phyloP scores from a whole-genome alignment of 2,888 invertebrate genomes.

The Drosophila rubida region DNA sequence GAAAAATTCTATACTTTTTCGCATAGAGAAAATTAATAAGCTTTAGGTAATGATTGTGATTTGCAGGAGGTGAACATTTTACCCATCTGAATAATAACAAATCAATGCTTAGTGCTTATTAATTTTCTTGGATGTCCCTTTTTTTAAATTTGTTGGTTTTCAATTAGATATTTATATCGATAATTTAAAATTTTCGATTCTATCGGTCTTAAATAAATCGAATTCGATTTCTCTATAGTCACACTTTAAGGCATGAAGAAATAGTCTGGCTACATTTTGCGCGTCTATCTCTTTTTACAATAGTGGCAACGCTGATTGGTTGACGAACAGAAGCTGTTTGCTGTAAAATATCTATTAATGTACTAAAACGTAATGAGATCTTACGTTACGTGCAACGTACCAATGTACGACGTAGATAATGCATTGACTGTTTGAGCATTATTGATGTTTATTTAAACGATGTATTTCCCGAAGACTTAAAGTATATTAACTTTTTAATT shows the following conservation, averaged over 20 bases:
- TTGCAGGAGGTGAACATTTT: too few species aligned
- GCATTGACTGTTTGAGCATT: background rate
- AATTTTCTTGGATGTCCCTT: too few species aligned
- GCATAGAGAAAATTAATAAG: too few species aligned
- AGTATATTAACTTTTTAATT: too few species aligned
- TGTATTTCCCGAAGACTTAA: background rate
- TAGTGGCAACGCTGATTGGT: background rate
- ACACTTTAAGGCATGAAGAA: conserved; percentile 4
- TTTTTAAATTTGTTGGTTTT: too few species aligned
- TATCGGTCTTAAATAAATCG: background rate
- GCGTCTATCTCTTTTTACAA: background rate
- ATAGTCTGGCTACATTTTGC: conserved; percentile 13
- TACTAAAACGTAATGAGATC: conserved; percentile 32
- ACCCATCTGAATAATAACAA: too few species aligned
- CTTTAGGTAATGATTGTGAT: too few species aligned
- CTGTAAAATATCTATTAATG: conserved; percentile 10
- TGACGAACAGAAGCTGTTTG: conserved; percentile 7
- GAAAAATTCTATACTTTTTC: too few species aligned
- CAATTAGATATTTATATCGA: too few species aligned
- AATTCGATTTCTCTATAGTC: background rate
- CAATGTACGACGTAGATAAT: background rate
- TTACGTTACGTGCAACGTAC: conserved; percentile 26
- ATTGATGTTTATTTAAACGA: background rate
- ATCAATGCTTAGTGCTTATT: too few species aligned
- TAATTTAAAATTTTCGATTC: background rate